A percentile compares a stretch with the other conserved stretches of the same genome.
Evolutionary conservation across 1,140 invertebrate species (phyloP).

Genomic region (Nasonia longicornis): DNA sequence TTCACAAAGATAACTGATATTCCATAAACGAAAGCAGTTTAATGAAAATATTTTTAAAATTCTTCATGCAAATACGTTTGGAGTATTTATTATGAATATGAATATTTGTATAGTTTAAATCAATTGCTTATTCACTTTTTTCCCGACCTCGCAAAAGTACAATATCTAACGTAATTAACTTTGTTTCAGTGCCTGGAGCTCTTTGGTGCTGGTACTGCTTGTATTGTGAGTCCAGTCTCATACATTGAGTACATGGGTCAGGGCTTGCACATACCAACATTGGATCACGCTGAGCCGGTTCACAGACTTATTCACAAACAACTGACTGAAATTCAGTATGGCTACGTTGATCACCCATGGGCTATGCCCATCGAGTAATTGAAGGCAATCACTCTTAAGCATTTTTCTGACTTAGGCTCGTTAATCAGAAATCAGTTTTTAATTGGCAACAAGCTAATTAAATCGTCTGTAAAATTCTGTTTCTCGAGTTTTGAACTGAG

Average conservation of each 20-base stretch:
- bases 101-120: no score
- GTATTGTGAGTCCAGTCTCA: conserved; percentile 90
- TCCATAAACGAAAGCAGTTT: background rate
- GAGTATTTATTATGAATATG: no score
- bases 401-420: background rate
- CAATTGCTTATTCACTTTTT: no score
- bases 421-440: background rate
- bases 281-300: conserved; percentile 77
- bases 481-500: background rate
- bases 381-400: background rate
- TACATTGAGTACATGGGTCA: conserved; percentile 80
- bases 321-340: conserved; percentile 89
- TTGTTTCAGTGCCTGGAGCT: conserved; percentile 86
- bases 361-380: conserved; percentile 70
- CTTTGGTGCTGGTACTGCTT: conserved; percentile 96
- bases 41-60: background rate
- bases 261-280: conserved; percentile 80
- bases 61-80: background rate
- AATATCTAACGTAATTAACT: background rate
- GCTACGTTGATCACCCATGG: conserved; percentile 85
- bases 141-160: background rate
- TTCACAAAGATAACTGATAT: background rate
- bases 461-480: background rate
- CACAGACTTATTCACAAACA: conserved; percentile 78
- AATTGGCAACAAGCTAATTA: background rate